phyloP scores from a whole-genome alignment of 2,888 invertebrate genomes.

The Rapana venosa region DNA sequence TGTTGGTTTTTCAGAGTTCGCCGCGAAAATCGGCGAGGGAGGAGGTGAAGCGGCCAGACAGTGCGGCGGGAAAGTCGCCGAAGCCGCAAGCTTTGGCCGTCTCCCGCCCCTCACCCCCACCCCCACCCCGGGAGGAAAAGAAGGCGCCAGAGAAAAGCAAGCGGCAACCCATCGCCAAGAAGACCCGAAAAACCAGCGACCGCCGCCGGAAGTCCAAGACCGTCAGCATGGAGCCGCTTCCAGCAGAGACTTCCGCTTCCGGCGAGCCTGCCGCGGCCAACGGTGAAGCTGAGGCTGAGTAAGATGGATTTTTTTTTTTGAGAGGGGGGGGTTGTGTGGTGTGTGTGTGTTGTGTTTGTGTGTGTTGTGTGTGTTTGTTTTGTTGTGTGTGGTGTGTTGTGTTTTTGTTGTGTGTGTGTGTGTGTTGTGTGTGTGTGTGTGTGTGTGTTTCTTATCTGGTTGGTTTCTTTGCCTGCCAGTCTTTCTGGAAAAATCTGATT shows the following conservation, averaged over 20 bases:
- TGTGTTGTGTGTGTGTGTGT: too few relatives aligned
- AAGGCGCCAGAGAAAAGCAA: neutral
- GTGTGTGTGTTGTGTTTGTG: neutral
- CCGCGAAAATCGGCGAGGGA: slow-evolving; percentile 28
- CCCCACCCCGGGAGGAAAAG: neutral
- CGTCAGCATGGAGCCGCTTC: slow-evolving; percentile 4
- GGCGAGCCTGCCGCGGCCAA: neutral
- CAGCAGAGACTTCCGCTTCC: slow-evolving; percentile 17
- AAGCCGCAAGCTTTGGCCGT: neutral
- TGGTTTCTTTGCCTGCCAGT: too few relatives aligned
- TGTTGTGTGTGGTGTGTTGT: too few relatives aligned
- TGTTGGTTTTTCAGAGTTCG: slow-evolving; percentile 7
- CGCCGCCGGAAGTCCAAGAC: slow-evolving; percentile 23
- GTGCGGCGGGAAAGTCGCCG: neutral
- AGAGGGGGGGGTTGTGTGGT: too few relatives aligned
- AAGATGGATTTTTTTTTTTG: neutral
- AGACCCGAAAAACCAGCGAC: neutral
- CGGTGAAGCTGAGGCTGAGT: neutral
- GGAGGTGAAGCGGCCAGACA: neutral
- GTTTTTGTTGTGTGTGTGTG: too few relatives aligned
- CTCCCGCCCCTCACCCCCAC: neutral
- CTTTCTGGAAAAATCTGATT: too few relatives aligned
- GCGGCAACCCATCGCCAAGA: slow-evolving; percentile 15
- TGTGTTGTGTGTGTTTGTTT: too few relatives aligned
- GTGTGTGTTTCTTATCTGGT: too few relatives aligned